phyloP scores from a whole-genome alignment of 1,140 invertebrate species.

The Pogonomyrmex californicus region DNA sequence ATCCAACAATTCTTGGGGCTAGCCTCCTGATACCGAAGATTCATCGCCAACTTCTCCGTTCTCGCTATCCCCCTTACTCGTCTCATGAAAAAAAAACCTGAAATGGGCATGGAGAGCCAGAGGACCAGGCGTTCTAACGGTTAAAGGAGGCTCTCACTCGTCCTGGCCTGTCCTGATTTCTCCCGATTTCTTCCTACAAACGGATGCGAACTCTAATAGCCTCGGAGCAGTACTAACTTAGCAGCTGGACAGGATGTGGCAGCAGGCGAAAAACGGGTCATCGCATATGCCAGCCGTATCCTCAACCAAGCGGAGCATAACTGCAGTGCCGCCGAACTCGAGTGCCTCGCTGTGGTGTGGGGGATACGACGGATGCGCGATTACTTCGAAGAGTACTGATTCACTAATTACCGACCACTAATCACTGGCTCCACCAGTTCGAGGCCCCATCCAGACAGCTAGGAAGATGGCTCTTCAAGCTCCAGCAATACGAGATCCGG shows the following conservation, averaged over 20 bases:
- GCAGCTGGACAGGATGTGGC: background rate
- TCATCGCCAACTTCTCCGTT: background rate
- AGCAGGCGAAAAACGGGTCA: background rate
- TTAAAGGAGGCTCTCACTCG: background rate
- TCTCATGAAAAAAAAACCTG: background rate
- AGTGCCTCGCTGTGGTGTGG: constrained; percentile 6
- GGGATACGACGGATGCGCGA: background rate
- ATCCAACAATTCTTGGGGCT: background rate
- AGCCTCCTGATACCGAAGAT: background rate
- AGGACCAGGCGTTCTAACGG: background rate
- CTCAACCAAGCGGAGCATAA: background rate
- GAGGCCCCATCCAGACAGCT: background rate
- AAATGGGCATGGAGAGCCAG: background rate
- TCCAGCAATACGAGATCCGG: background rate
- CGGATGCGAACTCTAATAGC: background rate
- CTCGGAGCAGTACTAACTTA: background rate
- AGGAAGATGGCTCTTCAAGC: background rate
- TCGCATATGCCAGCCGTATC: background rate
- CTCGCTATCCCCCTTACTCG: background rate
- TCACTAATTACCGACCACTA: constrained; percentile 84
- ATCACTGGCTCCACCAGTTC: background rate
- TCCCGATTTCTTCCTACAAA: background rate
- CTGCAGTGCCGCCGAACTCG: background rate
- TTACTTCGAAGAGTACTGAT: constrained; percentile 74
- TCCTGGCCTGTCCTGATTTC: background rate